Evolutionary conservation across 1,140 invertebrate genomes (phyloP), one percentile per base, ranked within the genome.

Genomic region (Drosophila willistoni): DNA sequence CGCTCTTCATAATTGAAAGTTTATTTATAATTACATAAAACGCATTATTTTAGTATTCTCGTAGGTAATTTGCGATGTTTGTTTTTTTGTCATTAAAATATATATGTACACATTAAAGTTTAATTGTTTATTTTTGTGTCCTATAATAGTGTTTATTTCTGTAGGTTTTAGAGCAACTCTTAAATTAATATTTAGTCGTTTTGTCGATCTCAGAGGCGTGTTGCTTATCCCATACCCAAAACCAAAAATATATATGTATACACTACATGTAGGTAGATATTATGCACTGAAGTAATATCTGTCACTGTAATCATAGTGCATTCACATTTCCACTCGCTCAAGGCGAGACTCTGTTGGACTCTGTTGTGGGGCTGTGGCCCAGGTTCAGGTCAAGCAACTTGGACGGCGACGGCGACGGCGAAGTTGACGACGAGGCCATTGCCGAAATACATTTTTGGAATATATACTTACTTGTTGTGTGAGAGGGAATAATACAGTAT

Each of bases 401-500:
- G 9, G 14, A 22, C 44, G 44, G 12, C 44, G 44, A 22, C 44
- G 44, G 12, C 44, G 44, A 51, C 29, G 29, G 6, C 29, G 19
- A 22, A 22, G 25, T 25, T 12, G n/a, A 19, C 44, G 44, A 51
- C 44, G 44, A 51, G 44, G 44, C 44, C 44, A 10, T 51, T 51
- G 44, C 44, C 44, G 14, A 51, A 51, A 51, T 51, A 51, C 44
- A 51, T 51, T 51, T 51, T 51, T 51, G 44, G 44, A 51, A 51
- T 51, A 51, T 22, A 51, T 51, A 51, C n/a, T 17, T 51, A 51
- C n/a, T 17, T 47, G 7, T 47, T 47, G n/a, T 29, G 33, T 33
- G 33, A 47, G 41, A 64, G 47, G 29, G 39, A 65, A 77, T 51
- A 51, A 77, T 51, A 51, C 17, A 47, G 19, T 47, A 51, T 51